A percentile compares a stretch with the other conserved stretches of the same genome.
These are phyloP conservation scores for Deroplatys truncata DNA, from an alignment of 2,888 invertebrate genomes.

Conservation along the genomic window DNA sequence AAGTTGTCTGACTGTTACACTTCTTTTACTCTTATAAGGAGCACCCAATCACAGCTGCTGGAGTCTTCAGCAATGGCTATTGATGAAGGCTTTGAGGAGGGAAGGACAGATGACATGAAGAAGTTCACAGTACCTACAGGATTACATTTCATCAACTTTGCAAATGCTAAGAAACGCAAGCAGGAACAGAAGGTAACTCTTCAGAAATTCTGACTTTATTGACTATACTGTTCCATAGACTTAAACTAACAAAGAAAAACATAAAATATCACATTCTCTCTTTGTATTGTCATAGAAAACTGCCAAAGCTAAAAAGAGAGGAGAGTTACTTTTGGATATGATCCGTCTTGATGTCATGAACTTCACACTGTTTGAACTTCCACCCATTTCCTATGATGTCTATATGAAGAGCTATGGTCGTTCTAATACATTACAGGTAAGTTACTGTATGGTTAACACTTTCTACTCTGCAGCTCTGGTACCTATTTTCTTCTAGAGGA, in stretches of 20 bases:
- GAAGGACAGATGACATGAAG: constrained; percentile 28
- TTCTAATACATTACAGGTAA: constrained; percentile 60
- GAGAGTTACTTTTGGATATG: constrained; percentile 60
- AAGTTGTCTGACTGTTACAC: neutral
- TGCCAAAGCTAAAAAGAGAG: constrained; percentile 46
- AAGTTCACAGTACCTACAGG: constrained; percentile 16
- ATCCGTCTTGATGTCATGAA: constrained; percentile 61
- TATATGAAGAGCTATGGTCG: constrained; percentile 68
- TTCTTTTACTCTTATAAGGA: neutral
- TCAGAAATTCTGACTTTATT: neutral
- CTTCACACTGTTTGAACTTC: constrained; percentile 64
- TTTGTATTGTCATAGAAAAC: constrained; percentile 24
- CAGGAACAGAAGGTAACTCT: constrained; percentile 38
- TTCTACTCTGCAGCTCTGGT: neutral
- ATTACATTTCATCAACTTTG: constrained; percentile 38
- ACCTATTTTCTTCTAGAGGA: no score
- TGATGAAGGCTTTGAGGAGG: constrained; percentile 56
- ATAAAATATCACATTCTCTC: neutral
- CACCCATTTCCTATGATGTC: constrained; percentile 66
- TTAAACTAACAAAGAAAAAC: neutral
- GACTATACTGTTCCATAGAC: no score
- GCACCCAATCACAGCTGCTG: neutral
- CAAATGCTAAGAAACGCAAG: constrained; percentile 36
- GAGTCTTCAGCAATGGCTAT: constrained; percentile 37
- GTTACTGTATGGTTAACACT: neutral